Conservation (phyloP, 2,888 invertebrate species). For the Melanostoma mellinum region DNA sequence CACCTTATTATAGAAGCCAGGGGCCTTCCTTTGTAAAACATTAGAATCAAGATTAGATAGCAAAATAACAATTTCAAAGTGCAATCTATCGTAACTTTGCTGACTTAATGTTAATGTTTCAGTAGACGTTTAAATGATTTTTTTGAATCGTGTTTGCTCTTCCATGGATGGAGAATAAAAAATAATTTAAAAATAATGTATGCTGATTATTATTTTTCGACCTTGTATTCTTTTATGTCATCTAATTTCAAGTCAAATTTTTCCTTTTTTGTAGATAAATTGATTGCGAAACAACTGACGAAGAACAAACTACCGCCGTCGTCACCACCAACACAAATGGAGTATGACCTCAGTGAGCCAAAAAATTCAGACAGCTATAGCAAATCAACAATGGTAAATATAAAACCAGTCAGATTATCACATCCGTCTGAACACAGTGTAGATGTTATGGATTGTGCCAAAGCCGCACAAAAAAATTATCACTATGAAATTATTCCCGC, state of each 20-base stretch:
- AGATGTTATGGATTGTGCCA: constrained; percentile 60
- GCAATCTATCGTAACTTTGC: neutral
- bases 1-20: too few species aligned
- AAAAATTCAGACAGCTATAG: constrained; percentile 44
- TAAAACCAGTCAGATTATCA: constrained; percentile 47
- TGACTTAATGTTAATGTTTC: too few species aligned
- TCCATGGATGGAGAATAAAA: neutral
- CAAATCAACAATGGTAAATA: constrained; percentile 35
- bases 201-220: constrained; percentile 33
- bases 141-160: neutral
- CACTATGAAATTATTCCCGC: constrained; percentile 48
- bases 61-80: constrained; percentile 3
- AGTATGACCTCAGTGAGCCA: constrained; percentile 51
- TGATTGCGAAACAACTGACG: constrained; percentile 40
- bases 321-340: constrained; percentile 48
- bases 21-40: neutral
- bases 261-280: constrained; percentile 54
- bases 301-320: constrained; percentile 28
- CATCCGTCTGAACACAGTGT: constrained; percentile 37
- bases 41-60: constrained; percentile 9
- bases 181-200: constrained; percentile 14
- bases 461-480: constrained; percentile 43
- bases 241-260: constrained; percentile 27
- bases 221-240: constrained; percentile 45
- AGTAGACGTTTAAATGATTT: too few species aligned